Conservation (phyloP, 2,888 invertebrate species). For the Tetranychus piercei region DNA sequence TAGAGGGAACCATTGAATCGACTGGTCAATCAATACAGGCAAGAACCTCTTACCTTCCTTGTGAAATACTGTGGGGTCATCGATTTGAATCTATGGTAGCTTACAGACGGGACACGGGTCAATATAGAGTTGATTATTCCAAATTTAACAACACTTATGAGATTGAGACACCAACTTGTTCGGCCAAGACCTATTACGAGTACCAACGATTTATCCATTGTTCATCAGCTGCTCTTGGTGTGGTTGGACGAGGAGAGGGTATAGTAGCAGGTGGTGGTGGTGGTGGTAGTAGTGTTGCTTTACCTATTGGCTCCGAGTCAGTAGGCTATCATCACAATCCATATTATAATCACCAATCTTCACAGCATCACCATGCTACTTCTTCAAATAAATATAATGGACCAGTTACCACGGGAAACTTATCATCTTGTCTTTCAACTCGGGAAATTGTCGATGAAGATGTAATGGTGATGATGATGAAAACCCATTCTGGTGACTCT, state of each 20-base stretch:
- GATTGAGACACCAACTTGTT: slow-evolving; percentile 74
- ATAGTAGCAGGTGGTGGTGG: too few relatives aligned
- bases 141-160: slow-evolving; percentile 80
- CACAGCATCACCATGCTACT: too few relatives aligned
- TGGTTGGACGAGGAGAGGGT: neutral
- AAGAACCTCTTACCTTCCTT: slow-evolving; percentile 58
- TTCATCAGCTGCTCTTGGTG: neutral
- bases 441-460: too few relatives aligned
- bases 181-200: slow-evolving; percentile 38
- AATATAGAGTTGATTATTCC: slow-evolving; percentile 62
- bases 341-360: too few relatives aligned
- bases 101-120: slow-evolving; percentile 49
- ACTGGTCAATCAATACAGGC: slow-evolving; percentile 29
- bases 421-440: too few relatives aligned
- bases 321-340: too few relatives aligned
- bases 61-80: slow-evolving; percentile 72
- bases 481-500: too few relatives aligned
- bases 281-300: too few relatives aligned
- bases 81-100: slow-evolving; percentile 57
- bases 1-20: slow-evolving; percentile 48
- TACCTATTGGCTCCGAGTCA: too few relatives aligned
- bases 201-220: neutral
- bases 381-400: too few relatives aligned
- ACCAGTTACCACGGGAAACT: too few relatives aligned
- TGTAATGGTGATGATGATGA: too few relatives aligned